Base-by-base conservation (phyloP, 2,113 vertebrate species). In the Phasianus colchicus region DNA sequence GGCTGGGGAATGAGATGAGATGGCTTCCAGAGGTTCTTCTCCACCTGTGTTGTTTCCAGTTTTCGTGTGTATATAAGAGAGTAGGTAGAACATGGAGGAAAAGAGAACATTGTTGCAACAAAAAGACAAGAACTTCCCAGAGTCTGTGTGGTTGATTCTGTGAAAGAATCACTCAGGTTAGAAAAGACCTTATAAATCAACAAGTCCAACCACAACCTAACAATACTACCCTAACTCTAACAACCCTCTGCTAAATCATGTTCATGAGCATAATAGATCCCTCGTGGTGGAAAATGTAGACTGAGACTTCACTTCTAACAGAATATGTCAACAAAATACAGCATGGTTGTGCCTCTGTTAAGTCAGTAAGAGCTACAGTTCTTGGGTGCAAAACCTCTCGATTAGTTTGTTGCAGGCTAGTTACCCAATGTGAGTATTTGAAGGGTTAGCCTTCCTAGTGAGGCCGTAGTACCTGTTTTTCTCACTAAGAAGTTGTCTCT, bases 241-340 rank as follows among this genome's bases (percentile, higher is more conserved):
- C 42, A 43, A 43, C 42, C 42, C 42, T 43, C 42, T 43, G 42
- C 42, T 43, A 45, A 45, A 18, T 45, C 43, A 45, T 19, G 17
- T 45, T 9, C 43, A 8, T 45, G 43, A 45, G 43, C 43, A 45
- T 8, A 57, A n/a, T n/a, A 60, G 47, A 58, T 54, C 10, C 13
- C 12, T 72, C 4, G 1, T 1, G 14, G 25, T 36, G 5, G 27
- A 43, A 25, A 25, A 66, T 12, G 43, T 38, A 83, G 24, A 13
- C 27, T 5, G 45, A 79, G 50, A 19, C 38, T 6, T 54, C 18
- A 12, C n/a, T 64, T 42, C 20, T 61, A 45, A 66, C 3, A 38
- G 40, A n/a, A 12, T 9, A 30, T 25, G 9, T 25, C 34, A 65
- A 7, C 5, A n/a, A 38, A 50, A 5, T 8, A 6, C 0, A 6